These are phyloP conservation scores for Oxytorus armatus DNA, from an alignment of 2,888 invertebrate genomes.

Conservation along the genomic window DNA sequence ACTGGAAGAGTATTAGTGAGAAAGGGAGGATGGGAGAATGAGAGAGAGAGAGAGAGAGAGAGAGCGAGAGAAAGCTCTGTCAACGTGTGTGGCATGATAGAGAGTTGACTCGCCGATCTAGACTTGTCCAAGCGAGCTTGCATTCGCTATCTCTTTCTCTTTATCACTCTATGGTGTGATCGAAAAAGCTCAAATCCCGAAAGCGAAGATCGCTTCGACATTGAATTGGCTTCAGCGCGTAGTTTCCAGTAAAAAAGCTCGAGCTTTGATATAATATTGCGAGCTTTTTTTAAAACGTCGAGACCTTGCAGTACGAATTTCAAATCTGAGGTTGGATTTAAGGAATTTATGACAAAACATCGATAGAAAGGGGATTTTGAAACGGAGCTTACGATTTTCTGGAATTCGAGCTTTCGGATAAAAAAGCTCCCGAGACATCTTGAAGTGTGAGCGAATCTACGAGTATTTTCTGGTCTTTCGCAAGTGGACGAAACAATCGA, in stretches of 20 bases:
- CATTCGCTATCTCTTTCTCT: not conserved
- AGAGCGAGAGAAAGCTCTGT: conserved; percentile 19
- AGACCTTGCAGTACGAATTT: not conserved
- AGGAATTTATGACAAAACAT: not conserved
- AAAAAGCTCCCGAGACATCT: too few relatives aligned
- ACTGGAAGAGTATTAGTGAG: conserved; percentile 61
- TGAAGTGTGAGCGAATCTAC: too few relatives aligned
- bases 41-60: not conserved
- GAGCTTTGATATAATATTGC: conserved; percentile 5
- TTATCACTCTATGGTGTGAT: not conserved
- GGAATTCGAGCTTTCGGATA: not conserved
- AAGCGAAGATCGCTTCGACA: not conserved
- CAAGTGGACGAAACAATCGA: too few relatives aligned
- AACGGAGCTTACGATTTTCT: not conserved
- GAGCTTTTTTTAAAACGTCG: not conserved
- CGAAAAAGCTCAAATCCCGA: not conserved
- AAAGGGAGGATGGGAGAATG: conserved; percentile 11
- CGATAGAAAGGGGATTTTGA: not conserved
- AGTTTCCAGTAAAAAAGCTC: not conserved
- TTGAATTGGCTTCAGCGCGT: not conserved
- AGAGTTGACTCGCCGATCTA: conserved; percentile 56
- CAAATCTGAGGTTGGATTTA: not conserved
- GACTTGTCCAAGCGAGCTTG: conserved; percentile 49
- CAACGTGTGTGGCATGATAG: conserved; percentile 60
- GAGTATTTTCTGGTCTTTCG: too few relatives aligned